phyloP scores from a whole-genome alignment of 2,888 invertebrate genomes.

The Bombyx huttoni region DNA sequence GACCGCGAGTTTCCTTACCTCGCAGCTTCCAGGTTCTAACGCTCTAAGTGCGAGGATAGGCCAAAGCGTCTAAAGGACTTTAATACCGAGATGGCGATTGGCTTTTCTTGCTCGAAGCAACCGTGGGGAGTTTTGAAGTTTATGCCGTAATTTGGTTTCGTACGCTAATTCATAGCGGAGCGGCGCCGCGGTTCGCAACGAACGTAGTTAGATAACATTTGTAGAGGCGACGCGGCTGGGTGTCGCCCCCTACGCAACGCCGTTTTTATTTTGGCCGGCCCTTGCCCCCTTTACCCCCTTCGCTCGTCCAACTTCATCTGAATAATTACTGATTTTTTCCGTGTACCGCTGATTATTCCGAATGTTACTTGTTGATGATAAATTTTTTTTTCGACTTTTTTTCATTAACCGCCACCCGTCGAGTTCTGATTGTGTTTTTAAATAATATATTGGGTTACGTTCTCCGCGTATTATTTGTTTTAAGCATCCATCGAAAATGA shows the following conservation, averaged over 20 bases:
- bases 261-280: slow-evolving; percentile 72
- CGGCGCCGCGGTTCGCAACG: slow-evolving; percentile 54
- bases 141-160: slow-evolving; percentile 66
- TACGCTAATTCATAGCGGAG: slow-evolving; percentile 59
- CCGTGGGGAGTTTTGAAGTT: slow-evolving; percentile 57
- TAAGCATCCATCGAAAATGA: background rate
- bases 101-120: slow-evolving; percentile 51
- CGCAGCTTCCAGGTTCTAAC: too few species aligned
- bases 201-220: slow-evolving; percentile 73
- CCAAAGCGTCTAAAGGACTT: background rate
- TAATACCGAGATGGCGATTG: slow-evolving; percentile 33
- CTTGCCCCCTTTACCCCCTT: slow-evolving; percentile 66
- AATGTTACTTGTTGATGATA: slow-evolving; percentile 71
- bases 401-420: slow-evolving; percentile 46
- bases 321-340: slow-evolving; percentile 73
- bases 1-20: slow-evolving; percentile 6
- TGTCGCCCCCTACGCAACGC: slow-evolving; percentile 69
- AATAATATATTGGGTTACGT: slow-evolving; percentile 7
- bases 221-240: slow-evolving; percentile 56
- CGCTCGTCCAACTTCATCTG: slow-evolving; percentile 72
- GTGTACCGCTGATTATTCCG: slow-evolving; percentile 72
- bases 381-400: slow-evolving; percentile 51
- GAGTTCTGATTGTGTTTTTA: slow-evolving; percentile 30
- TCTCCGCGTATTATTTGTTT: background rate
- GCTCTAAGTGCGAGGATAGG: too few species aligned